Evolutionary conservation across 2,797 vertebrate species (phyloP).

Genomic region (Fratercula arctica): DNA sequence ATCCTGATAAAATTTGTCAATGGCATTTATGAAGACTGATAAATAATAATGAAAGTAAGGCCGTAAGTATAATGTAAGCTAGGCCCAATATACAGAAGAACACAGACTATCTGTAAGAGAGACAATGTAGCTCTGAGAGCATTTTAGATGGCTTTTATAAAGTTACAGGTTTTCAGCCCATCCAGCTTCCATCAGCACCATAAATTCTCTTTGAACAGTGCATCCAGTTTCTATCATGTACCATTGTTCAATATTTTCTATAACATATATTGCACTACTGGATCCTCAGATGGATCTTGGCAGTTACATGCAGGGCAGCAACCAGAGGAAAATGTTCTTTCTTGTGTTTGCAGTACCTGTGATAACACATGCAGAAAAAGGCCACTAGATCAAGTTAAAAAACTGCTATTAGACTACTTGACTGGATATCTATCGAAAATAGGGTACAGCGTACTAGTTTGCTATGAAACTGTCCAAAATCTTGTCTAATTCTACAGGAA

Average conservation of each 20-base stretch:
- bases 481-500: not conserved
- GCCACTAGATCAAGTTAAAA: not conserved
- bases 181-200: not conserved
- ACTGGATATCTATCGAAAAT: fast-evolving
- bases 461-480: not conserved
- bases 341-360: not conserved
- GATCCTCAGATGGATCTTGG: not conserved
- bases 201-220: not conserved
- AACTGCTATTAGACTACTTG: not conserved
- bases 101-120: not conserved
- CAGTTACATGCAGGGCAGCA: not conserved
- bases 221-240: not conserved
- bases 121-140: not conserved
- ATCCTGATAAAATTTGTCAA: not conserved
- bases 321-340: not conserved
- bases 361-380: not conserved
- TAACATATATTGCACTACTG: not conserved
- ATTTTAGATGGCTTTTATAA: not conserved
- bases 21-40: not conserved
- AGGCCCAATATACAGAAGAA: not conserved
- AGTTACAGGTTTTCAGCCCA: not conserved
- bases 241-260: not conserved
- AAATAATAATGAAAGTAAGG: not conserved
- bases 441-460: not conserved
- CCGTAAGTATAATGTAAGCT: not conserved